Evolutionary conservation across 2,797 vertebrate genomes (phyloP).

Genomic region (Peromyscus aztecus): DNA sequence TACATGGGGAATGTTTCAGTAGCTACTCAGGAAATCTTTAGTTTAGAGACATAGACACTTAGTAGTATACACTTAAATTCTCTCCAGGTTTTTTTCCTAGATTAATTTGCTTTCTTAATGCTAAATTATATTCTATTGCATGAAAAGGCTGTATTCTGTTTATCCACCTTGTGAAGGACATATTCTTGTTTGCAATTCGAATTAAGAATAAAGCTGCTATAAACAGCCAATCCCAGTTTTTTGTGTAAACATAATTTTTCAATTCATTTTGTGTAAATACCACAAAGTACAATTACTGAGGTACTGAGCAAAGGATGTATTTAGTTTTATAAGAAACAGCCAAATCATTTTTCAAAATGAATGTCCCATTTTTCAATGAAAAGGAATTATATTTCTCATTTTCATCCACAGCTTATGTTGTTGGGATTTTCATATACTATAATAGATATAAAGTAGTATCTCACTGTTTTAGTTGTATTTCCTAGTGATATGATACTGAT

Average conservation of each 20-base stretch:
- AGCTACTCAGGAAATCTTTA: neutral
- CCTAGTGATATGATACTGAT: neutral
- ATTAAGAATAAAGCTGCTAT: slow-evolving; percentile 48
- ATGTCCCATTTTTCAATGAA: neutral
- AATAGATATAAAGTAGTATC: neutral
- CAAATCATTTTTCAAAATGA: neutral
- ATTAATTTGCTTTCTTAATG: neutral
- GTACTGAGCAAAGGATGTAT: neutral
- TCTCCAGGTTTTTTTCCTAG: neutral
- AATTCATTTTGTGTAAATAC: slow-evolving; percentile 10
- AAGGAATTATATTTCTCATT: neutral
- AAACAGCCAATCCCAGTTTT: neutral
- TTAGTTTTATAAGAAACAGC: slow-evolving; percentile 28
- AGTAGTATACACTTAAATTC: neutral
- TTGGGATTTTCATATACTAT: neutral
- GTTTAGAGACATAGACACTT: neutral
- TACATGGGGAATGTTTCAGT: neutral
- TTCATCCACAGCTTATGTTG: neutral
- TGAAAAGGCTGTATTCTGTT: neutral
- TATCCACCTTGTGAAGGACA: neutral
- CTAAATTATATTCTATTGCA: neutral
- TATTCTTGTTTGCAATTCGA: slow-evolving; percentile 16
- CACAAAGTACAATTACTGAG: neutral
- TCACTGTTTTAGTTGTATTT: slow-evolving; percentile 41
- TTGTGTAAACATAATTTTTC: slow-evolving; percentile 35